phyloP scores from a whole-genome alignment of 2,888 invertebrate genomes.

The Limnephilus marmoratus region DNA sequence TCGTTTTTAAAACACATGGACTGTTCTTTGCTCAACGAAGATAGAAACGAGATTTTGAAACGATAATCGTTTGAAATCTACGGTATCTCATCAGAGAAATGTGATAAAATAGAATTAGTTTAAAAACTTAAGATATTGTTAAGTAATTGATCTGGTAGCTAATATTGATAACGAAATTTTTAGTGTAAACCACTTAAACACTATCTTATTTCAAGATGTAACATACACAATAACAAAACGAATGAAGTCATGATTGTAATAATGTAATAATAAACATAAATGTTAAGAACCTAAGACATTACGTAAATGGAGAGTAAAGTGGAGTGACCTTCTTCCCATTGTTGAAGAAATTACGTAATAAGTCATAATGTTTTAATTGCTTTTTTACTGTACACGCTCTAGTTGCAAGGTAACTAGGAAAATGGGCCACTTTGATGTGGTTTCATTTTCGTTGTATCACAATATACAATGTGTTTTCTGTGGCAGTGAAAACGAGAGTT shows the following conservation, averaged over 20 bases:
- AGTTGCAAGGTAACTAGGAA: neutral
- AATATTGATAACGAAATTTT: neutral
- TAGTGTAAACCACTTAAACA: neutral
- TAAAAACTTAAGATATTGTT: too few species aligned
- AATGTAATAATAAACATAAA: neutral
- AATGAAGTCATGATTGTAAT: too few species aligned
- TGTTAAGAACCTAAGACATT: neutral
- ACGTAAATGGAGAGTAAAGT: neutral
- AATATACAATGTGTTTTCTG: neutral
- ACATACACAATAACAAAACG: too few species aligned
- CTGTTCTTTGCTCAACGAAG: too few species aligned
- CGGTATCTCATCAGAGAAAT: too few species aligned
- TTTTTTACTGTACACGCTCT: neutral
- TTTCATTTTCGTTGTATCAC: neutral
- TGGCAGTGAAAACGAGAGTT: neutral
- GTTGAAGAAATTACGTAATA: slow-evolving; percentile 2
- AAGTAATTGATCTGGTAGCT: too few species aligned
- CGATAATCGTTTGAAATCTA: too few species aligned
- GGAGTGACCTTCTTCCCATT: neutral
- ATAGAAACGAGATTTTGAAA: too few species aligned
- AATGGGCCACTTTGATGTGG: neutral
- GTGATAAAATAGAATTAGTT: too few species aligned
- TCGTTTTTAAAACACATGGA: neutral
- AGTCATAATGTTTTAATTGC: neutral
- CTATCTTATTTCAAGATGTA: neutral